Conservation (phyloP, 2,113 vertebrate species). For the Ursus arctos region DNA sequence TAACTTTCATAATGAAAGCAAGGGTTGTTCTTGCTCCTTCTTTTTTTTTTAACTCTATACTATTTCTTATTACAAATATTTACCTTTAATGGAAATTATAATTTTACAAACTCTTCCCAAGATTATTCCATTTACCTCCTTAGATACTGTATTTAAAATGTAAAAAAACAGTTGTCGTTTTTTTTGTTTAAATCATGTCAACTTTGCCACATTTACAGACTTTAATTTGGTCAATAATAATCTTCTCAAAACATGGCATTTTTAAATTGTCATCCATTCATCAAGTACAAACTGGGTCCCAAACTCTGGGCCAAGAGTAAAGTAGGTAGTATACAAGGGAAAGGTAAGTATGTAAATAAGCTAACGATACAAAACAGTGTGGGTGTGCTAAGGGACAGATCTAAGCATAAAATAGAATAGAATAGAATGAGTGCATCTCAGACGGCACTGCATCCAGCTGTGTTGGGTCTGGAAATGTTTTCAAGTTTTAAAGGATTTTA, state of each 20-base stretch:
- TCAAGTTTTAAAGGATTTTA: neutral
- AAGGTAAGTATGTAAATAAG: neutral
- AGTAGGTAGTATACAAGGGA: neutral
- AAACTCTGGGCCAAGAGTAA: neutral
- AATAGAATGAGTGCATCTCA: neutral
- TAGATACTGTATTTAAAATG: conserved; percentile 32
- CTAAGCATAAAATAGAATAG: too few species aligned
- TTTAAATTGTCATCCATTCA: neutral
- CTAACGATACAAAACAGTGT: neutral
- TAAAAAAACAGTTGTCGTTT: neutral
- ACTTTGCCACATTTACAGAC: conserved; percentile 72
- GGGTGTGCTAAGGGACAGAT: too few species aligned
- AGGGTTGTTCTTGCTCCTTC: conserved; percentile 57
- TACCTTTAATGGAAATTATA: conserved; percentile 68
- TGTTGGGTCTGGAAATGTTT: neutral
- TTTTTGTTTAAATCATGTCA: neutral
- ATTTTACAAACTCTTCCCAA: conserved; percentile 74
- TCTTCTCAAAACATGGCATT: neutral
- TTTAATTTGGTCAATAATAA: conserved; percentile 10
- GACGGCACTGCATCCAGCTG: neutral
- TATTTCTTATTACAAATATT: conserved; percentile 65
- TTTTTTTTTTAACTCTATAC: conserved; percentile 56
- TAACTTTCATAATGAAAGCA: conserved; percentile 20
- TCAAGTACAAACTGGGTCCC: neutral
- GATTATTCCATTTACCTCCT: conserved; percentile 62